Percentiles rank a stretch among this genome's conserved stretches.
Evolutionary conservation across 2,888 invertebrate genomes (phyloP).

Genomic region (Craniophora ligustri): DNA sequence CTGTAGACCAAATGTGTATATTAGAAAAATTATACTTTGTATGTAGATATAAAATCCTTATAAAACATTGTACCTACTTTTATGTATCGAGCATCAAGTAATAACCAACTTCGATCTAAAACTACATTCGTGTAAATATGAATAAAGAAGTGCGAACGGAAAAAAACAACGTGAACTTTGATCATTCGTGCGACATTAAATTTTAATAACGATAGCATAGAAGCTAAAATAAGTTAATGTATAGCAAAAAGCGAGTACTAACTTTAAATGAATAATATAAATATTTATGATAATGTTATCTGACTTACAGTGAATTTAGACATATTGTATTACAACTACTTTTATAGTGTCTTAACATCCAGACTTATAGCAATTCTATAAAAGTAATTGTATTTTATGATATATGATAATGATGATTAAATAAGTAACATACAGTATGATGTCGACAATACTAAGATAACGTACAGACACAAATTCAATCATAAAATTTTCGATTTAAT

Average conservation of each 20-base stretch:
- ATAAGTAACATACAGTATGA: conserved; percentile 36
- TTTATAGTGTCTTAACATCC: background rate
- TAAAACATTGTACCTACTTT: conserved; percentile 57
- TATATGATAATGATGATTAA: conserved; percentile 23
- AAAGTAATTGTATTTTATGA: background rate
- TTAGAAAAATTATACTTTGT: conserved; percentile 29
- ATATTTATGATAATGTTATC: background rate
- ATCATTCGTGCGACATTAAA: conserved; percentile 41
- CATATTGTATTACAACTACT: background rate
- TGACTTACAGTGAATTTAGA: background rate
- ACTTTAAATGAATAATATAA: conserved; percentile 41
- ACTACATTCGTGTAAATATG: conserved; percentile 32
- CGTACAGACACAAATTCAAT: conserved; percentile 38
- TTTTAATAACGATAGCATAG: conserved; percentile 33
- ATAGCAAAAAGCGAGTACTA: conserved; percentile 37
- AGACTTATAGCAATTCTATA: too few relatives aligned
- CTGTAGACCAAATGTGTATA: conserved; percentile 50
- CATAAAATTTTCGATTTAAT: conserved; percentile 7
- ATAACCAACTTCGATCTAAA: conserved; percentile 28
- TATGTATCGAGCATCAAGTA: conserved; percentile 40
- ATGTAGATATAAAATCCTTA: conserved; percentile 47
- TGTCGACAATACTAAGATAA: conserved; percentile 21
- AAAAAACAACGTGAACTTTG: conserved; percentile 9
- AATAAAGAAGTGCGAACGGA: conserved; percentile 31
- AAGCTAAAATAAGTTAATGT: conserved; percentile 45